phyloP scores from a whole-genome alignment of 2,113 vertebrate genomes.

The Pseudorectes ferrugineus region DNA sequence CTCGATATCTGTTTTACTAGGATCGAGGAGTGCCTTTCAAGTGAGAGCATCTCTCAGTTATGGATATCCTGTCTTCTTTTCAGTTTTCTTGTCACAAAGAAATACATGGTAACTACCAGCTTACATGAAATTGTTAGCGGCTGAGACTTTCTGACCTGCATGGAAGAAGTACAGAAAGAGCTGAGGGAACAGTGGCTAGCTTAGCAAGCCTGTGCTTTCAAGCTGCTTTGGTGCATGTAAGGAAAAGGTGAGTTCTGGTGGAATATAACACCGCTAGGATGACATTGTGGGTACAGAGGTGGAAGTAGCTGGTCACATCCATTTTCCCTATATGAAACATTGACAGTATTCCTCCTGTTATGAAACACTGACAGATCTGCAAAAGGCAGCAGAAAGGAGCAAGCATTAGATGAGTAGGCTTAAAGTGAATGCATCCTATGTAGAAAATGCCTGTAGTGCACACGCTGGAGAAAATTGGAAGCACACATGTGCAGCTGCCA shows the following conservation, averaged over 20 bases:
- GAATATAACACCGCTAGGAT: not conserved
- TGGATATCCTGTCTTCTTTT: conserved; percentile 11
- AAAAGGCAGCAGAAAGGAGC: not conserved
- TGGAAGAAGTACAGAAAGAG: not conserved
- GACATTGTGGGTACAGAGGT: not conserved
- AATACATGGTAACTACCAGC: not conserved
- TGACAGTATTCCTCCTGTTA: not conserved
- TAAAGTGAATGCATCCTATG: not conserved
- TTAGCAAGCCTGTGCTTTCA: not conserved
- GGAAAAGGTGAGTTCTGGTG: not conserved
- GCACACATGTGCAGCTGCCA: rapidly evolving
- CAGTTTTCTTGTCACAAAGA: conserved; percentile 7
- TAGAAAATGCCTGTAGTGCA: not conserved
- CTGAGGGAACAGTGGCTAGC: not conserved
- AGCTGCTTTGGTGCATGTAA: not conserved
- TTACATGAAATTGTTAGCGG: not conserved
- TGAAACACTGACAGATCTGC: not conserved
- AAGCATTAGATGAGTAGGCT: not conserved
- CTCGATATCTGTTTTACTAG: not conserved
- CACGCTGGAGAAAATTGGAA: not conserved
- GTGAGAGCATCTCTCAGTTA: not conserved
- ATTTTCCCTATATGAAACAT: not conserved
- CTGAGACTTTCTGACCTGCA: not conserved
- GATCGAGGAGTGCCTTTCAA: not conserved
- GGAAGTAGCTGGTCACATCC: not conserved